These are phyloP conservation scores for Phylloscopus trochiloides DNA, from an alignment of 2,113 vertebrate genomes.

Conservation along the genomic window DNA sequence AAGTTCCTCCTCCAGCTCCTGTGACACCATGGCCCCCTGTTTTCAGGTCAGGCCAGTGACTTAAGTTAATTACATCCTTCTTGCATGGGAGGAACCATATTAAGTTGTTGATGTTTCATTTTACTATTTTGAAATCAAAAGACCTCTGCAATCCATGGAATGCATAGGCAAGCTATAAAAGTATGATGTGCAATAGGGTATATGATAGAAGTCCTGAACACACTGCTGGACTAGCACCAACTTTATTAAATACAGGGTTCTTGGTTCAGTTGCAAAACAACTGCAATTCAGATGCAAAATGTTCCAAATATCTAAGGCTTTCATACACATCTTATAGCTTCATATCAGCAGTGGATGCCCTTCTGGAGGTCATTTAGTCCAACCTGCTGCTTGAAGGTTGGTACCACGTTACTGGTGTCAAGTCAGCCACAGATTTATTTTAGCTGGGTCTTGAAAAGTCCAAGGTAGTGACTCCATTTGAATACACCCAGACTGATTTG, in stretches of 20 bases:
- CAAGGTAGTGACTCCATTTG: neutral
- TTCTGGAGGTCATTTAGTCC: neutral
- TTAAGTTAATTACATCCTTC: constrained; percentile 15
- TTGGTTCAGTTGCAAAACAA: neutral
- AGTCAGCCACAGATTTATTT: neutral
- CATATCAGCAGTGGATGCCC: neutral
- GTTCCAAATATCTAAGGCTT: neutral
- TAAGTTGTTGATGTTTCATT: constrained; percentile 15
- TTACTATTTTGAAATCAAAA: constrained; percentile 28
- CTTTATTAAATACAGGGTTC: neutral
- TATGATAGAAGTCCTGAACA: neutral
- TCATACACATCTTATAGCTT: neutral
- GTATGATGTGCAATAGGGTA: neutral
- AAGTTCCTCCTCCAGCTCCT: neutral
- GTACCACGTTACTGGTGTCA: neutral
- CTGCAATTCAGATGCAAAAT: neutral
- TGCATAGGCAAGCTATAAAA: neutral
- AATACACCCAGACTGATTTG: neutral
- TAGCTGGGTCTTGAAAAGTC: neutral
- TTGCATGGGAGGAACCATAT: neutral
- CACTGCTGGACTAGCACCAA: neutral
- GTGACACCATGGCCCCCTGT: neutral
- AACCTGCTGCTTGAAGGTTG: neutral
- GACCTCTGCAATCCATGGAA: neutral
- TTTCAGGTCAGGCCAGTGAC: neutral